A percentile compares a stretch with the other conserved stretches of the same genome.
Conservation (phyloP, 2,888 invertebrate species). For the Papilio gigon region DNA sequence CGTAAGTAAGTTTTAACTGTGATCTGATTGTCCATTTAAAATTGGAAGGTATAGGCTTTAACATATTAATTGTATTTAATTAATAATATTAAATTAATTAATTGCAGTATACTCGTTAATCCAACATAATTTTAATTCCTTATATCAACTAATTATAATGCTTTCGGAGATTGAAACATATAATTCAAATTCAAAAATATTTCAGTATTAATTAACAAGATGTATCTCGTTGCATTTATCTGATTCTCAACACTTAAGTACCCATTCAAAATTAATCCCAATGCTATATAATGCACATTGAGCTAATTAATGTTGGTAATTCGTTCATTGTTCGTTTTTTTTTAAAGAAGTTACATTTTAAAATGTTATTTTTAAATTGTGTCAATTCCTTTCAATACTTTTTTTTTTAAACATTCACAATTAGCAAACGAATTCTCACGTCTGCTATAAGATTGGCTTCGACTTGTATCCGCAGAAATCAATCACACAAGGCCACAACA, state of each 20-base stretch:
- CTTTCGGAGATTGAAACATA: neutral
- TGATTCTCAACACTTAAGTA: constrained; percentile 29
- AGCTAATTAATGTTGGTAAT: constrained; percentile 34
- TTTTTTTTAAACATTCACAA: constrained; percentile 16
- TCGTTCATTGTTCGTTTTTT: constrained; percentile 35
- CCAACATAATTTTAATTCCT: neutral
- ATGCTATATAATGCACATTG: constrained; percentile 27
- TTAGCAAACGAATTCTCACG: constrained; percentile 45
- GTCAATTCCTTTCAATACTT: constrained; percentile 34
- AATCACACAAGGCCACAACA: constrained; percentile 68
- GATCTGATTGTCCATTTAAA: no score
- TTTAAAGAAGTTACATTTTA: constrained; percentile 19
- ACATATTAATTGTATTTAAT: no score
- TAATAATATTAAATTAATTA: no score
- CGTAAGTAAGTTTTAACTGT: no score
- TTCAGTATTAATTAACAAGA: constrained; percentile 34
- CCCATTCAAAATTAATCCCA: constrained; percentile 30
- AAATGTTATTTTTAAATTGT: constrained; percentile 30
- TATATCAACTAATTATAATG: neutral
- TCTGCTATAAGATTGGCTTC: constrained; percentile 45
- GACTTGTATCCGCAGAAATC: constrained; percentile 55
- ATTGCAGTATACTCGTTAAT: neutral
- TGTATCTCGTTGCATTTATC: constrained; percentile 23
- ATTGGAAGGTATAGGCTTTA: no score
- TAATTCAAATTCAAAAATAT: constrained; percentile 1